phyloP scores from a whole-genome alignment of 2,797 vertebrate genomes.

The Centropyge bicolor region DNA sequence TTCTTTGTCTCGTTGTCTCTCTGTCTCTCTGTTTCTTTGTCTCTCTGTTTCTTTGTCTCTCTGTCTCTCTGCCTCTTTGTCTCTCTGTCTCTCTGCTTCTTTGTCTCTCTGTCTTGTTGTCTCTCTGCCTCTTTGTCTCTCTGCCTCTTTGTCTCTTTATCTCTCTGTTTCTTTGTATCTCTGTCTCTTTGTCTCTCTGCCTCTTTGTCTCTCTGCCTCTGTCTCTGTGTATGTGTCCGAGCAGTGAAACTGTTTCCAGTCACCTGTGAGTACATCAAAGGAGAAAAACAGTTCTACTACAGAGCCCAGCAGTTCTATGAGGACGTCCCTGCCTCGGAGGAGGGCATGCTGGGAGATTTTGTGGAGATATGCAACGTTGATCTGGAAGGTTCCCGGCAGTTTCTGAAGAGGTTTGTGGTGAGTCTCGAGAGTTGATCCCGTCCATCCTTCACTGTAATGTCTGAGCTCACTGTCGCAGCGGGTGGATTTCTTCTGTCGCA shows the following conservation, averaged over 20 bases:
- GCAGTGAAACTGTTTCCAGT: slow-evolving; percentile 95
- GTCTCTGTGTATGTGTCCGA: background rate
- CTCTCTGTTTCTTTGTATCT: no score
- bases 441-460: background rate
- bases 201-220: background rate
- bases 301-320: slow-evolving; percentile 94
- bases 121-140: no score
- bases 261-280: slow-evolving; percentile 95
- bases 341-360: slow-evolving; percentile 98
- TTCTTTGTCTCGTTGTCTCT: no score
- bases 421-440: slow-evolving; percentile 65
- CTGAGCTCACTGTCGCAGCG: background rate
- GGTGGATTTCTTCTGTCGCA: background rate
- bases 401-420: slow-evolving; percentile 95
- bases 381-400: slow-evolving; percentile 90
- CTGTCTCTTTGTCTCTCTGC: no score
- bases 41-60: no score
- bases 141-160: no score
- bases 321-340: slow-evolving; percentile 93
- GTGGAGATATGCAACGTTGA: slow-evolving; percentile 91
- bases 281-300: slow-evolving; percentile 97
- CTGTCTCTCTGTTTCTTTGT: no score
- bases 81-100: no score
- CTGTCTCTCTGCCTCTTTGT: no score
- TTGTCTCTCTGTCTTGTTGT: no score